Base-by-base conservation (phyloP, 30 jellyfish, hydroid and myxozoan genomes). In the Sanderia malayensis region DNA sequence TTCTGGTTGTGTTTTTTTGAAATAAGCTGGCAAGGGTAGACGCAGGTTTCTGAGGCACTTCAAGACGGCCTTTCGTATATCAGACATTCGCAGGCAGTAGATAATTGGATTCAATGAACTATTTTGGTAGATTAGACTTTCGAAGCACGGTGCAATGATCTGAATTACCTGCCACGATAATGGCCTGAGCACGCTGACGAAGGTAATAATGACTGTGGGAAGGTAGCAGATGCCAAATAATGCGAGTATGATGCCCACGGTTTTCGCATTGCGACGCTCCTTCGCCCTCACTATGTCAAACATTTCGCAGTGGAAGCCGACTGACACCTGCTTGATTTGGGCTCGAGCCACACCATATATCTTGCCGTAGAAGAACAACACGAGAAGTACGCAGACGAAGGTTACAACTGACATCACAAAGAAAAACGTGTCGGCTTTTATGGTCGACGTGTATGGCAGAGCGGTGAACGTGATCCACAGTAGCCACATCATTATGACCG, bases 81-180 rank as follows among this genome's bases (percentile, higher is more conserved):
- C 64, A 49, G 64, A 3, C 64, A 49, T 49, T 49, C 64, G 8
- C 3, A 9, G 27, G 27, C 64, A 49, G 24, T 49, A 49, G 64
- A 49, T 49, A 7, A 49, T 15, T 15, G 64, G 64, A 24, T 49
- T 49, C 27, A 49, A 49, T 11, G 64, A 49, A 19, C 64, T 49
- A 19, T 49, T 49, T 11, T 4, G 11, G 64, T 49, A 49, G 4
- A 49, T 19, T 2, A 15, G 18, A 7, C 27, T 49, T 19, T 49
- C 64, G 25, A 49, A 24, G 25, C 64, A 49, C 7, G 64, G 64
- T 9, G 24, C 8, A 2, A 8, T 24, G 27, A 49, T 15, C 64
- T 49, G 64, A 7, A 18, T 15, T 19, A 18, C 64, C 27, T 49
- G 64, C 64, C 64, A 49, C 4, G 8, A 11, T 2, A 49, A 3